Base-by-base conservation (phyloP, 2,888 invertebrate genomes). In the Lasius fuliginosus region DNA sequence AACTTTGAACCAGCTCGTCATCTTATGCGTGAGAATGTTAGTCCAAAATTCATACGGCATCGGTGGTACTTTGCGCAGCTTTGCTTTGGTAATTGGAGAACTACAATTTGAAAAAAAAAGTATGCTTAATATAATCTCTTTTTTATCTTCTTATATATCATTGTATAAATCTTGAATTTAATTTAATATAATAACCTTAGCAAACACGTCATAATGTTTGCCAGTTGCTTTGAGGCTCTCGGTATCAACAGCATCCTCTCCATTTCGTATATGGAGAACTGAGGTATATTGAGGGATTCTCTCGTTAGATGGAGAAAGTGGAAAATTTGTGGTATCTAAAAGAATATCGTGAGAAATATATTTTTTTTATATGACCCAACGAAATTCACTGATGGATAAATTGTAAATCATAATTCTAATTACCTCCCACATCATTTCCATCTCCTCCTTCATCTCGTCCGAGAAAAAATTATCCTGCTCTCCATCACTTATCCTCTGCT, bases 41-140 rank as follows among this genome's bases (percentile, higher is more conserved):
- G 95, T 95, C 96, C 96, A 96, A 75, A 96, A 95, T 85, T 94
- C 94, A 90, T 96, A 96, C 4, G 96, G 96, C 96, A 96, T 96
- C 46, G 95, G 92, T 42, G 95, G 96, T 86, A 95, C 94, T 90
- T 94, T 95, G 69, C 95, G 95, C 77, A 96, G 87, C 86, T 95
- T 95, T 18, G 92, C 85, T 91, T 95, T 94, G 67, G 92, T 91
- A 53, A 92, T 87, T 27, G 95, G 94, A 1, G 95, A 92, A 81
- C 95, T 95, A 83, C 23, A 93, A 91, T 79, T 62, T 42, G 1
- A 42, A 62, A 36, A 46, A 56, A 27, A 58, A 62, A 71, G 18
- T 0, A 0, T 23, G 3, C 9, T 58, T 33, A n/a, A 27, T 68
- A 33, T 60, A 27, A 67, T 69, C 12, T 23, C 11, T 69, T 60